Base-by-base conservation (phyloP, 2,113 vertebrate genomes). In the Rhinichthys klamathensis region DNA sequence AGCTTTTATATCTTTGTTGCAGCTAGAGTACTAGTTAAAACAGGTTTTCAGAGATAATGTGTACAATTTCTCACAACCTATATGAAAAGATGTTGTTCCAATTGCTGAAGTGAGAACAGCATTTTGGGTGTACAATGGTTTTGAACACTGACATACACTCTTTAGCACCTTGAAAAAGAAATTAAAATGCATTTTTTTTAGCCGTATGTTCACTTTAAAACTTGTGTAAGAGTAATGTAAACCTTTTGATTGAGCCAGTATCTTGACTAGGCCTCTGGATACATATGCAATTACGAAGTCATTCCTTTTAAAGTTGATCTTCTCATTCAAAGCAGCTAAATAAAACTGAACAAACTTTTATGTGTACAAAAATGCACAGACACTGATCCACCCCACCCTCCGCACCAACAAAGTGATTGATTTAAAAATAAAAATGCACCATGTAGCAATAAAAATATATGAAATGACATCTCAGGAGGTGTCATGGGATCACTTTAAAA, bases 141-240 rank as follows among this genome's bases (percentile, higher is more conserved):
- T 80, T 49, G 44, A 61, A 83, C 46, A 86, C 73, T 88, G 61
- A 82, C 65, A 87, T 65, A 92, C 84, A 78, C 65, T 87, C n/a
- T 76, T 89, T 93, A 94, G 94, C 94, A 95, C 94, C 94, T 92
- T 88, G 82, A 82, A 54, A 25, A 82, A 54, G 44, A 83, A 72
- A 41, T 49, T 46, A 84, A 82, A 91, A 88, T 76, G 74, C 32
- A 87, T 70, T 41, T 41, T 41, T 86, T 77, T 84, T 89, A 74
- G 88, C 67, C 84, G 87, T 84, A 32, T 75, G 79, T 73, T 84
- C 87, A 77, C 70, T 89, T 67, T 86, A 82, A 83, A 70, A 78
- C 67, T 74, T 30, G 44, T 78, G 56, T 27, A 58, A 75, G 69
- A 72, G 69, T 30, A 79, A 61, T 73, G 81, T 82, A 77, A 30